A percentile compares a stretch with the other conserved stretches of the same genome.
Evolutionary conservation across 2,113 vertebrate species (phyloP).

Genomic region (Anseranas semipalmata): DNA sequence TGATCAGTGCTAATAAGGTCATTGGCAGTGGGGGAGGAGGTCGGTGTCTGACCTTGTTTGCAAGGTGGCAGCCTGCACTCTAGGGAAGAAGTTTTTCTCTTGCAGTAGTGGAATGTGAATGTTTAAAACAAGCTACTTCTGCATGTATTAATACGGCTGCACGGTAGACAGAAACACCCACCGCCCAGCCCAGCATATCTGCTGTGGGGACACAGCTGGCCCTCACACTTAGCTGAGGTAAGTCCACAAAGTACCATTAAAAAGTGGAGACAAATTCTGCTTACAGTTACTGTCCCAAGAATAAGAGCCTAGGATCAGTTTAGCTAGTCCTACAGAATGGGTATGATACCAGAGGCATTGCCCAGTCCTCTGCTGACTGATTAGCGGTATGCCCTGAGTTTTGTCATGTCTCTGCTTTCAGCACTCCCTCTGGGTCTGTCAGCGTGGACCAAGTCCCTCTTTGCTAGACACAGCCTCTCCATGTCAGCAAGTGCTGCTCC

Average conservation of each 20-base stretch:
- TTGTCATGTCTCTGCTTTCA: background rate
- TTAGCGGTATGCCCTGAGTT: background rate
- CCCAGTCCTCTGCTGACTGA: background rate
- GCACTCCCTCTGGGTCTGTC: background rate
- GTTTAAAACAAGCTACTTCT: background rate
- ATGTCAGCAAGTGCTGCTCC: background rate
- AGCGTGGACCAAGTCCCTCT: background rate
- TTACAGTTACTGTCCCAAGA: background rate
- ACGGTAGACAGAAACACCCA: background rate
- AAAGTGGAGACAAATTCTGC: background rate
- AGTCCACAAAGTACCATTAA: background rate
- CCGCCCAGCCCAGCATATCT: fast-evolving
- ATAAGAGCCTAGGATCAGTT: background rate
- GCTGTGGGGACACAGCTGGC: background rate
- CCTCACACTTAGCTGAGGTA: background rate
- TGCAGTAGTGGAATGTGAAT: background rate
- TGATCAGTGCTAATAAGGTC: constrained; percentile 72
- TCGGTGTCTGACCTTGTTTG: constrained; percentile 45
- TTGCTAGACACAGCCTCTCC: too few species aligned
- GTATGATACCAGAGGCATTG: background rate
- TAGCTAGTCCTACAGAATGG: background rate
- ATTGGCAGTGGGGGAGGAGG: constrained; percentile 13
- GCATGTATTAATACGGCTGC: background rate
- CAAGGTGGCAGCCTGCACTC: constrained; percentile 31
- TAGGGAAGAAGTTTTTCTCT: background rate